Evolutionary conservation across 2,888 invertebrate genomes (phyloP), one percentile per base, ranked within the genome.

Genomic region (Drosophila flavopinicola): DNA sequence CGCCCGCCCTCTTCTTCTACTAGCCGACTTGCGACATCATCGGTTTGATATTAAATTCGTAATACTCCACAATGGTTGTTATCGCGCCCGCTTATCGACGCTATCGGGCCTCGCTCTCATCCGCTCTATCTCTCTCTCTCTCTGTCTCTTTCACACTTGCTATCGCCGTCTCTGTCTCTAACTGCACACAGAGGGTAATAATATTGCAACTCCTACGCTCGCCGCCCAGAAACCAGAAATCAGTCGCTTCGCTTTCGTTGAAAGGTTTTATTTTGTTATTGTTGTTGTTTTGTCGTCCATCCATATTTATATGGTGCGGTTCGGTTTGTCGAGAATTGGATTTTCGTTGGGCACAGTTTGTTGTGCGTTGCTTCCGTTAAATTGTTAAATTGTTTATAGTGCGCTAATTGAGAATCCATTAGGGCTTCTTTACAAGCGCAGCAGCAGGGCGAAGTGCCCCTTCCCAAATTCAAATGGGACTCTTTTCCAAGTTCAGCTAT

Each of bases 401-500:
- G 56, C 41, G 39, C 27, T 47, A 60, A 85, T 75, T 83, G 61
- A 52, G 49, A 44, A 60, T 56, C 61, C 54, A 65, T 75, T 75
- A 33, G 54, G 45, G 47, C 32, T 60, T 44, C 32, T 60, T 44
- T 57, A 54, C 29, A 41, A 37, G 25, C 20, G n/a, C n/a, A n/a
- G n/a, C n/a, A n/a, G n/a, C n/a, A n/a, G n/a, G 15, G 53, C 10
- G 20, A 27, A 37, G 41, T 25, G 33, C 33, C 49, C 47, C 44
- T 20, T 38, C 47, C n/a, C n/a, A n/a, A n/a, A n/a, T n/a, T n/a
- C n/a, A 48, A 66, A 87, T 85, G 80, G 82, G 87, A 51, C 54
- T 80, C 42, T 80, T 80, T 42, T 87, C 87, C 57, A 80, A 87
- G 66, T 80, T 80, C 65, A 78, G 49, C 71, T 85, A 60, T 38